A percentile compares a stretch with the other conserved stretches of the same genome.
phyloP scores from a whole-genome alignment of 1,140 invertebrate genomes.

The Cydia strobilella region DNA sequence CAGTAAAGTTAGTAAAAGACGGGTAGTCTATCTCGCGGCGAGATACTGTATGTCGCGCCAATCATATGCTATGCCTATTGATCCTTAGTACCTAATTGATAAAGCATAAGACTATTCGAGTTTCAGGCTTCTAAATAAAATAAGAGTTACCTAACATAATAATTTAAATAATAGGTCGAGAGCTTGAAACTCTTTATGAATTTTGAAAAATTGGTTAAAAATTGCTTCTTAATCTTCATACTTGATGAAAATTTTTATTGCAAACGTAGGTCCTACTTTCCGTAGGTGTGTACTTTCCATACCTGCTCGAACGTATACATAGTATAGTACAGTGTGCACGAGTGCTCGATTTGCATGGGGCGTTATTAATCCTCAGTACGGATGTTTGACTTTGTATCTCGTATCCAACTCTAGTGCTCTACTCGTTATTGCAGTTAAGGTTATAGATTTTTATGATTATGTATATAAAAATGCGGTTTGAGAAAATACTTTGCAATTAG shows the following conservation, averaged over 20 bases:
- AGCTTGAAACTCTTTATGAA: too few relatives aligned
- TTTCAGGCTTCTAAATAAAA: too few relatives aligned
- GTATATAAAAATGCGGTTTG: not conserved
- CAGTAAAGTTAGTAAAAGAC: too few relatives aligned
- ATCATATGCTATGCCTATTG: too few relatives aligned
- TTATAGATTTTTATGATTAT: not conserved
- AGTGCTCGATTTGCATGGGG: not conserved
- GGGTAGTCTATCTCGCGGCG: too few relatives aligned
- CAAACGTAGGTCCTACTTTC: not conserved
- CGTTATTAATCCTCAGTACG: constrained; percentile 12
- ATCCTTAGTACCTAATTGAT: too few relatives aligned
- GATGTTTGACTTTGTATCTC: constrained; percentile 14
- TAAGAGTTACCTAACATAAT: too few relatives aligned
- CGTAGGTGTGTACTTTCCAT: not conserved
- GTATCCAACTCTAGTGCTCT: not conserved
- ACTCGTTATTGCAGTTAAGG: not conserved
- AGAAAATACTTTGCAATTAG: not conserved
- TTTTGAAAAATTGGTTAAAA: too few relatives aligned
- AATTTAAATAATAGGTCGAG: too few relatives aligned
- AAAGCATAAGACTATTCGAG: too few relatives aligned
- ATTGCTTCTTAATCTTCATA: too few relatives aligned
- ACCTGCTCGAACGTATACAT: not conserved
- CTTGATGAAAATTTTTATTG: not conserved
- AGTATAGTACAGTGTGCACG: not conserved
- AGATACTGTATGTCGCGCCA: too few relatives aligned